Evolutionary conservation across 1,140 invertebrate species (phyloP), one percentile per base, ranked within the genome.

Genomic region (Drosophila quadrilineata): DNA sequence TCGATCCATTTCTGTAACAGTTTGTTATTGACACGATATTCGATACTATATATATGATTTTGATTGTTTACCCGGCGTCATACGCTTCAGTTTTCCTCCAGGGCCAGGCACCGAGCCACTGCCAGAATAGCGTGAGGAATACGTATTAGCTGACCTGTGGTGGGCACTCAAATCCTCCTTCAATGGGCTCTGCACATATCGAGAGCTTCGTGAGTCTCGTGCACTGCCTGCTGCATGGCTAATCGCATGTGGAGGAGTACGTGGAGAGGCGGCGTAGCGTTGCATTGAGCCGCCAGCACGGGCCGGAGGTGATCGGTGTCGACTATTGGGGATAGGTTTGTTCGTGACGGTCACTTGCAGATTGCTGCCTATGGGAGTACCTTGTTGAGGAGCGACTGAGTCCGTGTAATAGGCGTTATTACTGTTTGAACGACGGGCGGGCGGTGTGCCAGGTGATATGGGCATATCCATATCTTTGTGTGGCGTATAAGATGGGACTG

Each of bases 401-500:
- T 80, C 71, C 2, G 54, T 67, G 6, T 85, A 86, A 36, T 56
- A 58, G 28, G 57, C 24, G 28, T 73, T 79, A 48, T 74, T 80
- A 57, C 54, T 80, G 22, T 79, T 85, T 3, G 71, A 45, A 26
- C 74, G 79, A 12, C 79, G 71, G 16, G 40, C 62, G 6, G 91
- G 87, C 6, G 79, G 92, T 8, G 93, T 94, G 0, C 91, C 91
- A 0, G 92, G 92, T 0, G 93, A 93, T 28, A 93, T 92, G 2
- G 92, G 93, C 91, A 41, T 92, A 90, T 75, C 75, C 52, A 58
- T 89, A 36, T 72, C 75, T 52, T 68, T 88, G 38, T 73, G 70
- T 10, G 86, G 82, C 19, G 87, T 88, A 29, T 66, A 66, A 8
- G 48, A 88, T 85, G 16, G 91, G 89, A 40, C 90, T 16, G 91